A percentile compares a stretch with the other conserved stretches of the same genome.
These are phyloP conservation scores for Mionectes macconnelli DNA, from an alignment of 2,113 vertebrate genomes.

Conservation along the genomic window DNA sequence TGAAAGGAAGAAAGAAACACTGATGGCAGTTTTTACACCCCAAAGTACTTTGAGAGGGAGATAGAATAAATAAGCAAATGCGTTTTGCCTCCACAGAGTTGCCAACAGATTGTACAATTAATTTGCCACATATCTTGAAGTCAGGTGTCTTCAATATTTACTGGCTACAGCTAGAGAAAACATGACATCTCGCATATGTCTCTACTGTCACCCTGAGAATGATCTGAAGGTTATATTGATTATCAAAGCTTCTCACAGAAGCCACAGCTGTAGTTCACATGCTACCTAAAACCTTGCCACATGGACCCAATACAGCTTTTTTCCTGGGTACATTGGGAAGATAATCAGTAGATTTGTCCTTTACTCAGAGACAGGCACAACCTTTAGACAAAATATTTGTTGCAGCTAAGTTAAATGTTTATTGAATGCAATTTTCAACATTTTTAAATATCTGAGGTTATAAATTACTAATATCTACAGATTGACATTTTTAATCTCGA, in stretches of 20 bases:
- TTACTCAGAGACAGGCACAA: not conserved
- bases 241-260: not conserved
- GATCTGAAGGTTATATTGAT: not conserved
- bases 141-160: not conserved
- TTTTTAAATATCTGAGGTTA: not conserved
- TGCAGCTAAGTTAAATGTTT: not conserved
- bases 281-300: not conserved
- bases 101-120: not conserved
- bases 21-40: not conserved
- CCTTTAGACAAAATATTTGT: not conserved
- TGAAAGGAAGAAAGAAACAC: not conserved
- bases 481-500: not conserved
- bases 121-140: not conserved
- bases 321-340: not conserved
- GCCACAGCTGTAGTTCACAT: not conserved
- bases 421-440: not conserved
- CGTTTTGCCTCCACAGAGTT: not conserved
- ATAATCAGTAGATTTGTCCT: not conserved
- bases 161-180: not conserved
- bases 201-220: not conserved
- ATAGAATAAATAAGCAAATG: not conserved
- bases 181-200: not conserved
- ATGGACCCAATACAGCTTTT: not conserved
- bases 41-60: not conserved
- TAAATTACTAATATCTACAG: not conserved